A percentile compares a stretch with the other conserved stretches of the same genome.
These are phyloP conservation scores for Atrichornis clamosus DNA, from an alignment of 2,113 vertebrate species.

Conservation along the genomic window DNA sequence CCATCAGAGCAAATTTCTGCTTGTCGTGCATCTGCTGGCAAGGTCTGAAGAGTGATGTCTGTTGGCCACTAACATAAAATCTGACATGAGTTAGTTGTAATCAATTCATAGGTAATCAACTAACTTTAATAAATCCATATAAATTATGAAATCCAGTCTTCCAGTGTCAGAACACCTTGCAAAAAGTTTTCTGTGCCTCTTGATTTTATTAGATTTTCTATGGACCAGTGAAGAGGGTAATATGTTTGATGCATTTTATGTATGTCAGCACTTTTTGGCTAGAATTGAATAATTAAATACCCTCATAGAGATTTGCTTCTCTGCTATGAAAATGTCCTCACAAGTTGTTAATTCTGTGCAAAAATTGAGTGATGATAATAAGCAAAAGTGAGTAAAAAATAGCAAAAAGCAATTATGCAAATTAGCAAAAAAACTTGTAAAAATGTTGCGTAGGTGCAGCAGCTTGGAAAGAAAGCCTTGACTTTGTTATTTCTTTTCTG, in stretches of 20 bases:
- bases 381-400: not conserved
- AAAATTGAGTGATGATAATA: not conserved
- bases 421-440: not conserved
- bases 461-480: not conserved
- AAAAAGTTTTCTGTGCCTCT: not conserved
- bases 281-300: not conserved
- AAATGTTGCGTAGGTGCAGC: not conserved
- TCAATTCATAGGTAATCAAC: not conserved
- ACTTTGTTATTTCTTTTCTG: constrained; percentile 28
- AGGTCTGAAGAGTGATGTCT: not conserved
- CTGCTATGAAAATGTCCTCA: not conserved
- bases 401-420: not conserved
- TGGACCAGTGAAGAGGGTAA: not conserved
- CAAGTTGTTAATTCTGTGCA: not conserved
- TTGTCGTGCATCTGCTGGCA: not conserved
- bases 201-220: constrained; percentile 14
- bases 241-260: not conserved
- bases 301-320: not conserved
- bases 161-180: not conserved
- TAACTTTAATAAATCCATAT: not conserved
- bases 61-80: not conserved
- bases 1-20: not conserved
- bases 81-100: not conserved
- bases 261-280: not conserved
- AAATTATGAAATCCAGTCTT: not conserved